Base-by-base conservation (phyloP, 2,888 invertebrate species). In the Pollenia labialis region DNA sequence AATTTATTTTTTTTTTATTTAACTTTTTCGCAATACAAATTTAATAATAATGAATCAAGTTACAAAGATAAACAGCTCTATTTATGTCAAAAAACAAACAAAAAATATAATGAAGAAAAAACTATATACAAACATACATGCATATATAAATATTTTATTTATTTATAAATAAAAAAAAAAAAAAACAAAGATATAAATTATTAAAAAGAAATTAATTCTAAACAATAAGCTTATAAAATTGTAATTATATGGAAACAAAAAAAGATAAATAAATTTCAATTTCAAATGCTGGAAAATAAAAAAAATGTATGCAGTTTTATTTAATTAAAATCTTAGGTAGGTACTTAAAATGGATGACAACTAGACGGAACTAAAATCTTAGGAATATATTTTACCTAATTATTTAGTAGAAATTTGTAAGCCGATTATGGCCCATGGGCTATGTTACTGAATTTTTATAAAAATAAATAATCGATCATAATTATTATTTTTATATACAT, bases 81-180 rank as follows among this genome's bases (percentile, higher is more conserved):
- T 81, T 74, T 77, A 81, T 74, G 84, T 81, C 60, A 81, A 81
- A 74, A 23, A 76, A 62, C 8, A 69, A 54, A 64, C 16, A 60
- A 52, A n/a, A 42, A 23, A 16, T 48, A 80, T 48, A 14, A 64
- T n/a, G 46, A 81, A 52, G 10, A 60, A 69, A 80, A 62, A 79
- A 74, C 54, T 77, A 82, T 71, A 82, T 58, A 72, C 42, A 72
- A 64, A 64, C 16, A 56, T 54, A 48, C 16, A 64, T 54, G 23
- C 16, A 68, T 40, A 69, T 69, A 69, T 71, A 32, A 32, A 76
- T 76, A 85, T 85, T 84, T 87, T 87, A 87, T 84, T 87, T 87
- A 87, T 87, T 87, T 74, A 87, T 77, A 81, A 86, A 83, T 54
- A 76, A 77, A 58, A 64, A 80, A 74, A 50, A 81, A 85, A 74